Evolutionary conservation across 2,797 vertebrate species (phyloP).

Genomic region (Myripristis murdjan): DNA sequence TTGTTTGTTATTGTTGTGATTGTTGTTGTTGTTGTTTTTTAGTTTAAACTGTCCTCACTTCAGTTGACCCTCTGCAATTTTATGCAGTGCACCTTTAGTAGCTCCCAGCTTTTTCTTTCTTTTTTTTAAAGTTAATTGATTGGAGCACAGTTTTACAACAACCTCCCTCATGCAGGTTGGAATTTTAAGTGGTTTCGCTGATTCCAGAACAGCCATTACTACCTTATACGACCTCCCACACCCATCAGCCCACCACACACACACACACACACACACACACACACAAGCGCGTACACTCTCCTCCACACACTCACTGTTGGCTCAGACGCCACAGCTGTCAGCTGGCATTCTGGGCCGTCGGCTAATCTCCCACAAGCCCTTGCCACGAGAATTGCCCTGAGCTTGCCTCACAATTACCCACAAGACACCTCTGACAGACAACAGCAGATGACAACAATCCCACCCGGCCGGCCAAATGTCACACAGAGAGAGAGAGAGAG

Average conservation of each 20-base stretch:
- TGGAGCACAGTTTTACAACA: neutral
- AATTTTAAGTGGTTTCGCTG: neutral
- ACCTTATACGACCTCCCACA: neutral
- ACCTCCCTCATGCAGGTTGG: too few species aligned
- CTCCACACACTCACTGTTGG: neutral
- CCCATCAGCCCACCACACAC: conserved; percentile 13
- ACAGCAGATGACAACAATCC: conserved; percentile 69
- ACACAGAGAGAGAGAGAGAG: conserved; percentile 4
- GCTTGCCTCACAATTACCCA: conserved; percentile 51
- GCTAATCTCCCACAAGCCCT: conserved; percentile 67
- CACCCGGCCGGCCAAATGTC: conserved; percentile 46
- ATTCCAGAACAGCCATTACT: neutral
- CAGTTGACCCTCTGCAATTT: too few species aligned
- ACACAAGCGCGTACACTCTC: too few species aligned
- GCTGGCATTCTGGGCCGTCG: conserved; percentile 51
- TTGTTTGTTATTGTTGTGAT: too few species aligned
- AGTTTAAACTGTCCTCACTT: too few species aligned
- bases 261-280: conserved; percentile 1
- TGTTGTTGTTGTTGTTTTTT: too few species aligned
- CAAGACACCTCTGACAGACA: conserved; percentile 57
- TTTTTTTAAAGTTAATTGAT: conserved; percentile 6
- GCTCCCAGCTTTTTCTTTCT: too few species aligned
- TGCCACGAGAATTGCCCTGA: conserved; percentile 39
- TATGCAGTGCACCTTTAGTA: too few species aligned
- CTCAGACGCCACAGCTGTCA: conserved; percentile 62